These are phyloP conservation scores for Tortricodes alternella DNA, from an alignment of 2,888 invertebrate species.

Conservation along the genomic window DNA sequence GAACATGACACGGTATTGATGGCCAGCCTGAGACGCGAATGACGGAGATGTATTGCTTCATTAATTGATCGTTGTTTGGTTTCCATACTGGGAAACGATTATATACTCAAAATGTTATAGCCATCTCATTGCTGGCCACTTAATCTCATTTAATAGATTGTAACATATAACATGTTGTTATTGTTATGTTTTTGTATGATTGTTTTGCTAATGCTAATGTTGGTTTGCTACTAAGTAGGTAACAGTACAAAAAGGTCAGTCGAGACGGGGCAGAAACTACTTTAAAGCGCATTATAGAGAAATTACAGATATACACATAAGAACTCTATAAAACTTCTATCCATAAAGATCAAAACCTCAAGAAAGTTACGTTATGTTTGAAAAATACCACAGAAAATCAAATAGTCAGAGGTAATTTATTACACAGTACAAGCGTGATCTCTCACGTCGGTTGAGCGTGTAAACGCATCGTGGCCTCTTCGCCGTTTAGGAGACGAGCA, in stretches of 20 bases:
- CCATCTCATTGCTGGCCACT: constrained; percentile 6
- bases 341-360: constrained; percentile 21
- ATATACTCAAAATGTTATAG: constrained; percentile 19
- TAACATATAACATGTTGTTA: not conserved
- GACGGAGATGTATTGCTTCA: constrained; percentile 57
- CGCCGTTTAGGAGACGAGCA: constrained; percentile 63
- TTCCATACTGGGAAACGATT: constrained; percentile 33
- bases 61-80: constrained; percentile 52
- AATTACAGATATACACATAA: not conserved
- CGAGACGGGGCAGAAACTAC: not conserved
- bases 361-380: constrained; percentile 27
- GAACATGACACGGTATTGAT: constrained; percentile 45
- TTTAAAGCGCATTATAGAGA: not conserved
- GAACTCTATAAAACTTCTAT: constrained; percentile 2
- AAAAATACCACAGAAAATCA: constrained; percentile 37
- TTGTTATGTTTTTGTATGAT: not conserved
- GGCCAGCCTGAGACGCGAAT: constrained; percentile 49
- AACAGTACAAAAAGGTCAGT: not conserved
- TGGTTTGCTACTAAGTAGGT: not conserved
- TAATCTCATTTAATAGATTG: constrained; percentile 13
- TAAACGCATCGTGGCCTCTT: constrained; percentile 54
- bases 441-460: constrained; percentile 53
- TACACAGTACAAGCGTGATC: constrained; percentile 55
- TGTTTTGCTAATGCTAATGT: not conserved
- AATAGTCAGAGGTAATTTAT: constrained; percentile 52